These are phyloP conservation scores for Sphyrna mokarran DNA, from an alignment of 2,113 vertebrate species.

Conservation along the genomic window DNA sequence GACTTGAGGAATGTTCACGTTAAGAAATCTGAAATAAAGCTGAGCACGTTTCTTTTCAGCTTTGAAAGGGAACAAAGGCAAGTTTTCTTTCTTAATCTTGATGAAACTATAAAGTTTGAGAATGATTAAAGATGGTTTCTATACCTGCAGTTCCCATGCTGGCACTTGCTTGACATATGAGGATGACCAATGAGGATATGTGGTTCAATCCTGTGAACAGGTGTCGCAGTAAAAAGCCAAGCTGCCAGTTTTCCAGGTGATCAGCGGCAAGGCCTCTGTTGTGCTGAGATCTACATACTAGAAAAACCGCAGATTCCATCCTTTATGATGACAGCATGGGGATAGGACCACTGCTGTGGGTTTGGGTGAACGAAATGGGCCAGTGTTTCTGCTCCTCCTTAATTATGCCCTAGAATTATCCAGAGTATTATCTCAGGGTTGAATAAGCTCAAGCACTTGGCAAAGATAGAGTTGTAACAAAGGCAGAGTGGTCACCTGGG, in stretches of 20 bases:
- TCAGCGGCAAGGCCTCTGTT: not conserved
- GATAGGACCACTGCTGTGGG: not conserved
- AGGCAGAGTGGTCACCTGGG: not conserved
- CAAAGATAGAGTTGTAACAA: not conserved
- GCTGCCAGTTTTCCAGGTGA: not conserved
- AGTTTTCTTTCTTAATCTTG: not conserved
- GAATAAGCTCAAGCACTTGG: not conserved
- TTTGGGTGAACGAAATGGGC: not conserved
- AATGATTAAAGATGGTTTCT: not conserved
- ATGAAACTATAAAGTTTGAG: not conserved
- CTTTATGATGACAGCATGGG: not conserved
- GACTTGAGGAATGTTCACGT: not conserved
- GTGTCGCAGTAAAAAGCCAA: not conserved
- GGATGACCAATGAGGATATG: not conserved
- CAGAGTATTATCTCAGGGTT: not conserved
- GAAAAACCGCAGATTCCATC: not conserved
- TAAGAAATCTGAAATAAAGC: not conserved
- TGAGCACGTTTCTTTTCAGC: not conserved
- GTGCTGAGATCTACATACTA: not conserved
- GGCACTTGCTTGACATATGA: not conserved
- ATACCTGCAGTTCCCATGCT: not conserved
- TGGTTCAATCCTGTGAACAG: not conserved
- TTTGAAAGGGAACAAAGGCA: not conserved
- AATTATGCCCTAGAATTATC: not conserved
- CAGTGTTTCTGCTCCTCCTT: not conserved